These are phyloP conservation scores for Chrysomallon squamiferum DNA, from an alignment of 1,140 invertebrate genomes.

Conservation along the genomic window DNA sequence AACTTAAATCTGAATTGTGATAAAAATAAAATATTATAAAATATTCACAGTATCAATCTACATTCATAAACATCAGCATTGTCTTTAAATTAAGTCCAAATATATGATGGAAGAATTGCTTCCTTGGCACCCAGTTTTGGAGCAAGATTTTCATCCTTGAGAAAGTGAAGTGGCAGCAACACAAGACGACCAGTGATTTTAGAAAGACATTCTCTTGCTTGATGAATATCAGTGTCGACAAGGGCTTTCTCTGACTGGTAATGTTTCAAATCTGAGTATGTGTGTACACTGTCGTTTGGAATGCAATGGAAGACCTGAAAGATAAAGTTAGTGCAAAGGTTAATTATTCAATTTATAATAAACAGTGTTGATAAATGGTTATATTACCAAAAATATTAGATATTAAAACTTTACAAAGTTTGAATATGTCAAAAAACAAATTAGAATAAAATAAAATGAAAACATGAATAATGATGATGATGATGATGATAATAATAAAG, in stretches of 20 bases:
- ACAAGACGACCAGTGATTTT: constrained; percentile 83
- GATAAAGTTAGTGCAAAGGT: background rate
- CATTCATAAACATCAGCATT: too few species aligned
- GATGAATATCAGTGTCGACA: constrained; percentile 72
- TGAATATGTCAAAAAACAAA: background rate
- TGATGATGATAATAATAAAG: too few species aligned
- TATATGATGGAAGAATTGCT: constrained; percentile 65
- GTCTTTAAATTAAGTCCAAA: constrained; percentile 64
- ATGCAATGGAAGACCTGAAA: constrained; percentile 79
- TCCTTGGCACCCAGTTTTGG: constrained; percentile 81
- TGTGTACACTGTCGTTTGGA: constrained; percentile 79
- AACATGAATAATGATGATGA: too few species aligned
- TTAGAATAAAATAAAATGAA: background rate
- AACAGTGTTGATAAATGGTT: too few species aligned
- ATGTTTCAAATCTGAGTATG: constrained; percentile 76
- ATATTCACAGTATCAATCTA: too few species aligned
- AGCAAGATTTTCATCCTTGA: constrained; percentile 77
- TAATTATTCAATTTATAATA: too few species aligned
- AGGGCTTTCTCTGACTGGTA: constrained; percentile 75
- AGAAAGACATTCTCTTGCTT: constrained; percentile 74
- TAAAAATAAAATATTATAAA: too few species aligned
- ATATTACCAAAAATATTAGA: background rate
- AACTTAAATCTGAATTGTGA: too few species aligned
- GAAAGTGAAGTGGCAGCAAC: constrained; percentile 83
- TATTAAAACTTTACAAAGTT: background rate